Evolutionary conservation across 2,113 vertebrate species (phyloP), one percentile per base, ranked within the genome.

Genomic region (Dunckerocampus dactyliophorus): DNA sequence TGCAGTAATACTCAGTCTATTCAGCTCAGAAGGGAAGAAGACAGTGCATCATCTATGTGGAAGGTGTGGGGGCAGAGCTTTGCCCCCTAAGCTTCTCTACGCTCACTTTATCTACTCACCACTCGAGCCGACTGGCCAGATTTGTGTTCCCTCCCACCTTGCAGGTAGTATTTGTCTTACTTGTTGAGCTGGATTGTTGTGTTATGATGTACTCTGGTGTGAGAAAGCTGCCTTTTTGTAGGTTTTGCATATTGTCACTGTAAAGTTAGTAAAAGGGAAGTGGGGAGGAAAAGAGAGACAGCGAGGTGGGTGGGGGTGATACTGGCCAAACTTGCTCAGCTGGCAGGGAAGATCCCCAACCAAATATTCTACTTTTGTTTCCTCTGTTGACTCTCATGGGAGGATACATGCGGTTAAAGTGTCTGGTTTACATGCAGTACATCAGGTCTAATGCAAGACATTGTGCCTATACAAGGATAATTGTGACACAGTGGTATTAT

Each of bases 1-100:
- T 71, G 68, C 20, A 54, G 59, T 21, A 28, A 86, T 82, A 88
- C 71, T 67, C 71, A 58, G 62, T 63, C 79, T 75, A 83, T 88
- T 90, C 80, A 88, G 65, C 55, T 66, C 68, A 3, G 71, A 69
- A 62, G 65, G 51, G 69, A n/a, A 80, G 62, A 75, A 80, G 62
- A 75, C 68, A 72, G 43, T 37, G 55, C 67, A 68, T 71, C 61
- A 69, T 76, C 50, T 51, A 14, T 51, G 21, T 77, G 72, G 79
- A 67, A 64, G 49, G 69, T 69, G n/a, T 71, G 21, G 24, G 66
- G 66, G 81, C 61, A 68, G 63, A 77, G 71, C 50, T 43, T 56
- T 52, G 48, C 21, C 45, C n/a, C 45, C 62, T 64, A n/a, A 45
- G 45, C 49, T 65, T 62, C 49, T 43, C 46, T 70, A 54, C 59